Percentiles rank a stretch among this genome's conserved stretches.
Evolutionary conservation across 2,113 vertebrate genomes (phyloP).

Genomic region (Epinephelus fuscoguttatus): DNA sequence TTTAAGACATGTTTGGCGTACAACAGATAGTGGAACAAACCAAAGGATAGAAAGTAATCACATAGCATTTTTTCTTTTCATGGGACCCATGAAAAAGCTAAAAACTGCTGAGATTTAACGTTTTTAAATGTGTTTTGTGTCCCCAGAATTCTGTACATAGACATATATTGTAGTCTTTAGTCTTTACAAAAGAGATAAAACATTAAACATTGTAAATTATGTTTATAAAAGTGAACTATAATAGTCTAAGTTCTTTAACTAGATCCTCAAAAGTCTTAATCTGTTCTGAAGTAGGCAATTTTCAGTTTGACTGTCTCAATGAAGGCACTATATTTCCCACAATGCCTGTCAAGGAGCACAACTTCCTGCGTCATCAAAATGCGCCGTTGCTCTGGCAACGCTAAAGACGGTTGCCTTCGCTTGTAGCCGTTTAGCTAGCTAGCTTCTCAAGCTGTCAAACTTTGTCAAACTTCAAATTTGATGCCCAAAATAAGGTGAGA

Average conservation of each 20-base stretch:
- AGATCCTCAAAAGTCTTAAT: neutral
- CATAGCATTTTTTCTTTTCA: neutral
- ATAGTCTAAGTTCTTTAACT: neutral
- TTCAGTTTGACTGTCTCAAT: neutral
- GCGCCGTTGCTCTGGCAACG: slow-evolving; percentile 83
- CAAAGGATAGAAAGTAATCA: neutral
- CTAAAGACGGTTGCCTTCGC: neutral
- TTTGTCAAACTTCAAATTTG: neutral
- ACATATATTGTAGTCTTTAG: neutral
- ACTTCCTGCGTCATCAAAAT: slow-evolving; percentile 45
- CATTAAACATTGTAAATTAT: too few species aligned
- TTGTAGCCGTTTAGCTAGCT: neutral
- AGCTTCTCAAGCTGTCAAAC: neutral
- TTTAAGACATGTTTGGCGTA: neutral
- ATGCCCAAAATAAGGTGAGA: slow-evolving; percentile 83
- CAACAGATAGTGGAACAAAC: neutral
- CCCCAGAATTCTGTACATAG: neutral
- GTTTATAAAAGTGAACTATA: neutral
- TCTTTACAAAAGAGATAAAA: too few species aligned
- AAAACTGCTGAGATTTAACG: neutral
- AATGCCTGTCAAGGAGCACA: accelerated
- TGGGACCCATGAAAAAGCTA: neutral
- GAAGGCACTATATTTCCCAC: slow-evolving; percentile 33
- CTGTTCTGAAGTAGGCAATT: neutral
- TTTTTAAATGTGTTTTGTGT: neutral